These are phyloP conservation scores for Marmota flaviventris DNA, from an alignment of 2,113 vertebrate genomes.

Conservation along the genomic window DNA sequence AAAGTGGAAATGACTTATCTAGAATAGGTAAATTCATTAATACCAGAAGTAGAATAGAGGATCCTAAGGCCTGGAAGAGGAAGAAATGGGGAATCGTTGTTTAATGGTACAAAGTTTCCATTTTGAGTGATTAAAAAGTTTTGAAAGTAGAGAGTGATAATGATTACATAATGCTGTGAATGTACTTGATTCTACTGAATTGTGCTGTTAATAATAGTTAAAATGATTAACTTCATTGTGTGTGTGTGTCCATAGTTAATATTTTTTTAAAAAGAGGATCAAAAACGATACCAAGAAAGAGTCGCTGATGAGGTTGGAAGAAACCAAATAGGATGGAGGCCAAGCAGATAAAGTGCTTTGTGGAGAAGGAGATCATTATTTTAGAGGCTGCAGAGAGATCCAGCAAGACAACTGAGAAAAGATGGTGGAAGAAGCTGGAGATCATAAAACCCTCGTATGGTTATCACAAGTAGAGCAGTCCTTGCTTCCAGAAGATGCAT, in stretches of 20 bases:
- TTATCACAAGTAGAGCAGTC: background rate
- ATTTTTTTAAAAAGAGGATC: background rate
- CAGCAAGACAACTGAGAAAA: background rate
- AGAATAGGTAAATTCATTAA: background rate
- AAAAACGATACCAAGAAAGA: background rate
- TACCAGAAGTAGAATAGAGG: background rate
- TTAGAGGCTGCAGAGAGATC: background rate
- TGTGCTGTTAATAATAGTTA: background rate
- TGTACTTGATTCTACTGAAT: background rate
- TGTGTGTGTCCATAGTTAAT: background rate
- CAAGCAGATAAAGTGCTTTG: background rate
- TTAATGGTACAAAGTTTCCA: background rate
- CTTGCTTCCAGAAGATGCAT: background rate
- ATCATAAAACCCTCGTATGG: background rate
- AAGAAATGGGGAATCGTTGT: too few relatives aligned
- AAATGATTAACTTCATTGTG: background rate
- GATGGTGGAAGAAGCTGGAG: background rate
- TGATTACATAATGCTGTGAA: background rate
- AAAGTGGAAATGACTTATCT: background rate
- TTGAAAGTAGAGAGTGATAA: background rate
- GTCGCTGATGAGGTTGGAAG: background rate
- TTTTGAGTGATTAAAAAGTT: background rate
- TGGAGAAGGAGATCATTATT: background rate
- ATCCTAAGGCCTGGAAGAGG: background rate
- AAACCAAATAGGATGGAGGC: background rate